Evolutionary conservation across 2,797 vertebrate genomes (phyloP), one percentile per base, ranked within the genome.

Genomic region (Tadarida brasiliensis): DNA sequence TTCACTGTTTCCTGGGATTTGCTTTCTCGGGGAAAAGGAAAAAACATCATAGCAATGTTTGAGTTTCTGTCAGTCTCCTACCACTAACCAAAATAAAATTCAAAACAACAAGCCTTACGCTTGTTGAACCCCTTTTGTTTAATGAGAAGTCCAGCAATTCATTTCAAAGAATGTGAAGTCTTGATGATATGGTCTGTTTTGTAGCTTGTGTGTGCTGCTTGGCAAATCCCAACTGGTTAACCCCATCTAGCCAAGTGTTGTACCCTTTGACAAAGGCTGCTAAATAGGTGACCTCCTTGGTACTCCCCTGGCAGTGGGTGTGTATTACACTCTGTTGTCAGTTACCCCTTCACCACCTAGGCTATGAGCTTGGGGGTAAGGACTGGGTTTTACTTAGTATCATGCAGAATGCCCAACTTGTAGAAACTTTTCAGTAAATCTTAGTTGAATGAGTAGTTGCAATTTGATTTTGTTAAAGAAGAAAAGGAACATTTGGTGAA

Each of bases 381-480:
- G 19, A 63, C 28, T 86, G 26, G 3, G 57, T 47, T 87, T 76
- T 33, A 68, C 54, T 47, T 35, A 56, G 12, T 78, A 5, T 68
- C 20, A 5, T 54, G 5, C 47, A 65, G n/a, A 65, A 3, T 57
- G 15, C 54, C 11, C 68, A 26, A 17, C n/a, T 90, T 77, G 20
- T 7, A 47, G 30, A 89, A 68, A 61, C 39, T 74, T 74, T 65
- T 47, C 19, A 7, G 0, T 67, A 74, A 71, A 26, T 89, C n/a
- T 73, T 68, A 49, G 54, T 24, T 26, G 26, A 56, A 15, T 67
- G 44, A 86, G 22, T 94, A 30, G 24, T 70, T 54, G 26, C 17
- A 5, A 7, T 86, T 77, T 61, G 47, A 61, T 90, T 94, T 88
- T 30, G 47, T 33, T 86, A 84, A 81, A 76, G 11, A 71, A 61